A percentile compares a stretch with the other conserved stretches of the same genome.
Conservation (phyloP, 2,888 invertebrate species). For the Hyles lineata region DNA sequence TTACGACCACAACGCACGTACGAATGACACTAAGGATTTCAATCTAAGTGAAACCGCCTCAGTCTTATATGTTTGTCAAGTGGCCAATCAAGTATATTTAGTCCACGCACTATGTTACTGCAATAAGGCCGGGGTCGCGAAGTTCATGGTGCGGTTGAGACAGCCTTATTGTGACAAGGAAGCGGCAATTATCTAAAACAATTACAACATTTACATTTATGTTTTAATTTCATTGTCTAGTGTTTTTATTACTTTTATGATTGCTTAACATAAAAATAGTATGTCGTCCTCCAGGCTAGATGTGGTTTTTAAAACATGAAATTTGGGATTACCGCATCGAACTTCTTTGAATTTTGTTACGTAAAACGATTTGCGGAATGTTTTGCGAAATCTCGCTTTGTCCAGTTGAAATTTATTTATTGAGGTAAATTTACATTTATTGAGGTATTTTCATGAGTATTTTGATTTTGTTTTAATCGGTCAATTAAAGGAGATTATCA, state of each 20-base stretch:
- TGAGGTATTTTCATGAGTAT: too few species aligned
- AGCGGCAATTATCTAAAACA: conserved; percentile 3
- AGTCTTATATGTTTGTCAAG: conserved; percentile 21
- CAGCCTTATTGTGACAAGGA: conserved; percentile 47
- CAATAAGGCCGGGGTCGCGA: conserved; percentile 46
- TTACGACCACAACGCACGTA: conserved; percentile 29
- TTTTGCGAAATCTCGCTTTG: too few species aligned
- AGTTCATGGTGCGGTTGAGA: conserved; percentile 55
- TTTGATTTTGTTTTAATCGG: too few species aligned
- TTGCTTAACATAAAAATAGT: not conserved
- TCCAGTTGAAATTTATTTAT: too few species aligned
- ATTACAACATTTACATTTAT: not conserved
- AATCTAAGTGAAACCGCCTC: conserved; percentile 32
- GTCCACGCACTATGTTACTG: not conserved
- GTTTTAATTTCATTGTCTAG: conserved; percentile 6
- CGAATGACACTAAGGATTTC: conserved; percentile 36
- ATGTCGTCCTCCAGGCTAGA: not conserved
- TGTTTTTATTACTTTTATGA: not conserved
- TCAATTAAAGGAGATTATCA: too few species aligned
- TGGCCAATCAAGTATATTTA: conserved; percentile 6
- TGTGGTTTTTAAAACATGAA: too few species aligned
- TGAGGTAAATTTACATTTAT: too few species aligned
- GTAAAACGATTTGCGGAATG: too few species aligned
- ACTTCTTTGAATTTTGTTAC: too few species aligned
- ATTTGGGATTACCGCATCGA: too few species aligned